Percentiles rank a stretch among this genome's conserved stretches.
Conservation (phyloP, 1,140 invertebrate species). For the Thaumetopoea pityocampa region DNA sequence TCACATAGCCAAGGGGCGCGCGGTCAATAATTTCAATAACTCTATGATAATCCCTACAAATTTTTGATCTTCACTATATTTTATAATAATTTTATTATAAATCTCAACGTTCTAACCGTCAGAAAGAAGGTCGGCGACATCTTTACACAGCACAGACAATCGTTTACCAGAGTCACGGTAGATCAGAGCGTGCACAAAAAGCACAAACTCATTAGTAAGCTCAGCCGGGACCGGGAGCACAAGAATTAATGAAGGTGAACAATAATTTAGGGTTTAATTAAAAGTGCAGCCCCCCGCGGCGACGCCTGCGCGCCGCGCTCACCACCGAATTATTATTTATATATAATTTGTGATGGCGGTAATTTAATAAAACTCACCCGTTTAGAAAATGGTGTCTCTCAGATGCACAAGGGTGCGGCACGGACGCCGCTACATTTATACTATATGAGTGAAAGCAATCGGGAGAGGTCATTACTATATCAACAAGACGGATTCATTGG, state of each 20-base stretch:
- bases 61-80: no score
- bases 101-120: slow-evolving; percentile 4
- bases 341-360: slow-evolving; percentile 70
- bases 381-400: slow-evolving; percentile 5
- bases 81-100: no score
- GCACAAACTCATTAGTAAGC: slow-evolving; percentile 66
- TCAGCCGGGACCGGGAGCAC: slow-evolving; percentile 56
- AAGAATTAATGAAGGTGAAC: slow-evolving; percentile 70
- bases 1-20: no score
- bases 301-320: slow-evolving; percentile 38
- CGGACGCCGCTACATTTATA: no score
- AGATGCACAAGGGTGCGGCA: not conserved
- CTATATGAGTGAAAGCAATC: no score
- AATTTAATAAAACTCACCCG: slow-evolving; percentile 64
- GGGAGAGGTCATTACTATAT: no score
- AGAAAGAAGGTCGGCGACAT: not conserved
- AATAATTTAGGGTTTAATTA: slow-evolving; percentile 74
- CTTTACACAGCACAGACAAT: slow-evolving; percentile 8
- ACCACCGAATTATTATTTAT: slow-evolving; percentile 55
- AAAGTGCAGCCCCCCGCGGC: slow-evolving; percentile 63
- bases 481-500: no score
- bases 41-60: no score
- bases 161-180: slow-evolving; percentile 22
- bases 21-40: no score
- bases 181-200: slow-evolving; percentile 52